Conservation (phyloP, 2,113 vertebrate genomes). For the Aplodontia rufa region DNA sequence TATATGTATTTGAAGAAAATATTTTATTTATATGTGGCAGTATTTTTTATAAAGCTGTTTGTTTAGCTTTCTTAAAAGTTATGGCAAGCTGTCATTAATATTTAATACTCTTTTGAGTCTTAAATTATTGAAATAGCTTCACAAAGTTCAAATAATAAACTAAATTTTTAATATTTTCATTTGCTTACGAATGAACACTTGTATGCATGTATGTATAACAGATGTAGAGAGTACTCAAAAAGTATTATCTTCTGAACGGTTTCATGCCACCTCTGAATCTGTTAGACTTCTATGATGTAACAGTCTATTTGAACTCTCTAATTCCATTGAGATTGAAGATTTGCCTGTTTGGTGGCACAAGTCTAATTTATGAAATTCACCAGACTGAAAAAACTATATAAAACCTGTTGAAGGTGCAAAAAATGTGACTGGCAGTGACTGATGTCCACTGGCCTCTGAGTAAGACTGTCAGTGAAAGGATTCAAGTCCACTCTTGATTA, state of each 20-base stretch:
- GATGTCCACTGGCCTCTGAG: not conserved
- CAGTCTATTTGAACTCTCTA: not conserved
- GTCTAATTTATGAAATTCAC: not conserved
- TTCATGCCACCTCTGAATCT: not conserved
- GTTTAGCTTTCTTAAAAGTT: not conserved
- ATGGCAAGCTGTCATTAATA: not conserved
- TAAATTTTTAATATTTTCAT: not conserved
- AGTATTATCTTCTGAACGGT: not conserved
- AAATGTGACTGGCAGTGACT: slow-evolving; percentile 10
- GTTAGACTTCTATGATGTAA: not conserved
- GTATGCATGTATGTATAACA: not conserved
- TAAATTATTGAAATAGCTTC: not conserved
- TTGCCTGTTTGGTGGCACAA: not conserved
- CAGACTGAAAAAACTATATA: not conserved
- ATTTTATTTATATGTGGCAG: not conserved
- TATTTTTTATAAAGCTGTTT: not conserved
- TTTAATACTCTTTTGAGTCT: not conserved
- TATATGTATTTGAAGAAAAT: not conserved
- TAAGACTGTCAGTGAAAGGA: not conserved
- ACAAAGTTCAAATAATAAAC: not conserved
- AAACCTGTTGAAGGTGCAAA: not conserved
- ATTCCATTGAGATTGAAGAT: not conserved
- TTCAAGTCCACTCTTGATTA: not conserved
- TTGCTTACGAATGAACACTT: not conserved
- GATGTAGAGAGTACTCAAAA: not conserved